These are phyloP conservation scores for Urosaurus nigricauda DNA, from an alignment of 2,797 vertebrate genomes.

Conservation along the genomic window DNA sequence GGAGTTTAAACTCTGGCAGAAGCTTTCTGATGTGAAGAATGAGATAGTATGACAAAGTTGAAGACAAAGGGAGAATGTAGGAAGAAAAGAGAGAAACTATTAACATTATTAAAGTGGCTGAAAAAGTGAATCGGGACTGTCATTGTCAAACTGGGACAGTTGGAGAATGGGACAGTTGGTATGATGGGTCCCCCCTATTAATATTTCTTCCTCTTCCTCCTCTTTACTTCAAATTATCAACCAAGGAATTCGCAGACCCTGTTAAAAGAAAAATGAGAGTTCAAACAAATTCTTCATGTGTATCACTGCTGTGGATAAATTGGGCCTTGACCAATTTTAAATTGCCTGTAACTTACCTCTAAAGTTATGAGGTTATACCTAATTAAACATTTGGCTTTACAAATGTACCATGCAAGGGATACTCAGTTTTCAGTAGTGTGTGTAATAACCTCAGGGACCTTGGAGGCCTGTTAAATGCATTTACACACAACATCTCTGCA, in stretches of 20 bases:
- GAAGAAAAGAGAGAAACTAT: no score
- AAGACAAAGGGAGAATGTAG: no score
- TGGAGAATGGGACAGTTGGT: no score
- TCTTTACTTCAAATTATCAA: constrained; percentile 7
- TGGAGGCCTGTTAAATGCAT: constrained; percentile 66
- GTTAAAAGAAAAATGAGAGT: constrained; percentile 10
- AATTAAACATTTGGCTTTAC: constrained; percentile 66
- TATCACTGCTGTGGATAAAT: constrained; percentile 21
- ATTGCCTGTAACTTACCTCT: constrained; percentile 50
- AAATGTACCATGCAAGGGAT: constrained; percentile 60
- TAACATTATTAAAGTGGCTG: no score
- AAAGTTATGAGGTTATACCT: constrained; percentile 56
- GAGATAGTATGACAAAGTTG: no score
- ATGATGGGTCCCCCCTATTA: no score
- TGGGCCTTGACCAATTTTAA: constrained; percentile 56
- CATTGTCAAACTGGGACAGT: no score
- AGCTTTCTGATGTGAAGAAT: no score
- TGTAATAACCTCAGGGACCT: constrained; percentile 51
- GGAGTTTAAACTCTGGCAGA: no score
- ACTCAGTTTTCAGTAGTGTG: constrained; percentile 65
- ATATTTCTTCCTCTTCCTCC: neutral
- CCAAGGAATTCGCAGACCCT: constrained; percentile 50
- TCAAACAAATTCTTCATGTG: constrained; percentile 26
- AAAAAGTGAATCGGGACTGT: no score
- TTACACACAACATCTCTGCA: constrained; percentile 60